These are phyloP conservation scores for Sebastes variabilis DNA, from an alignment of 2,797 vertebrate genomes.

Conservation along the genomic window DNA sequence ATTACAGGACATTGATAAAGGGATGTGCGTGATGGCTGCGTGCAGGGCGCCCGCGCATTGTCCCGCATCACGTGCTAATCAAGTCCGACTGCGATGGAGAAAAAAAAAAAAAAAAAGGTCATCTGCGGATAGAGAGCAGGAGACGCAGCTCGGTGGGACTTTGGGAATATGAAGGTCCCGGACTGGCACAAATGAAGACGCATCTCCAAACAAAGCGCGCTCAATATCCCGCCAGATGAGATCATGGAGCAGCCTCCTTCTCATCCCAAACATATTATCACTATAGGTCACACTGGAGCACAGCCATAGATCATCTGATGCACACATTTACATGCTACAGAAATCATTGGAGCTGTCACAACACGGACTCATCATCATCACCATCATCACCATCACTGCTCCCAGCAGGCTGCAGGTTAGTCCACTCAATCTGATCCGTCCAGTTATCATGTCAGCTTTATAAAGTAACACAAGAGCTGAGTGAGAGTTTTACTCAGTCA, in stretches of 20 bases:
- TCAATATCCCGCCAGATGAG: slow-evolving; percentile 77
- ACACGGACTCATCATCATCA: background rate
- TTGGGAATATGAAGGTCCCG: slow-evolving; percentile 63
- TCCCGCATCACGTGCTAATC: slow-evolving; percentile 79
- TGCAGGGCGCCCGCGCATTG: slow-evolving; percentile 73
- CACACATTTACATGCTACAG: slow-evolving; percentile 44
- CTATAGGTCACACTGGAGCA: slow-evolving; percentile 66
- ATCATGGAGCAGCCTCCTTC: slow-evolving; percentile 54
- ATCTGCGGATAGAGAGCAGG: slow-evolving; percentile 60
- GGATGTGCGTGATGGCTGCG: slow-evolving; percentile 80
- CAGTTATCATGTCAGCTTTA: background rate
- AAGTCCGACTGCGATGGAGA: slow-evolving; percentile 69
- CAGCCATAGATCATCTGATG: slow-evolving; percentile 60
- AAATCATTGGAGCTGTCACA: slow-evolving; percentile 21
- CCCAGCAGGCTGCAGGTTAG: slow-evolving; percentile 6
- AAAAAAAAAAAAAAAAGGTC: slow-evolving; percentile 65
- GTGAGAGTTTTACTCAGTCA: background rate
- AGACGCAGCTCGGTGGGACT: slow-evolving; percentile 56
- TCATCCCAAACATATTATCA: slow-evolving; percentile 61
- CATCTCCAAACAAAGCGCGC: slow-evolving; percentile 76
- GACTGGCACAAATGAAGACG: slow-evolving; percentile 71
- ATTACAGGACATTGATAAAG: slow-evolving; percentile 96
- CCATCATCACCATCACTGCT: background rate
- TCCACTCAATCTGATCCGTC: background rate
- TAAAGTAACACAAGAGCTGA: background rate